These are phyloP conservation scores for Eulacestoma nigropectus DNA, from an alignment of 2,113 vertebrate genomes.

Conservation along the genomic window DNA sequence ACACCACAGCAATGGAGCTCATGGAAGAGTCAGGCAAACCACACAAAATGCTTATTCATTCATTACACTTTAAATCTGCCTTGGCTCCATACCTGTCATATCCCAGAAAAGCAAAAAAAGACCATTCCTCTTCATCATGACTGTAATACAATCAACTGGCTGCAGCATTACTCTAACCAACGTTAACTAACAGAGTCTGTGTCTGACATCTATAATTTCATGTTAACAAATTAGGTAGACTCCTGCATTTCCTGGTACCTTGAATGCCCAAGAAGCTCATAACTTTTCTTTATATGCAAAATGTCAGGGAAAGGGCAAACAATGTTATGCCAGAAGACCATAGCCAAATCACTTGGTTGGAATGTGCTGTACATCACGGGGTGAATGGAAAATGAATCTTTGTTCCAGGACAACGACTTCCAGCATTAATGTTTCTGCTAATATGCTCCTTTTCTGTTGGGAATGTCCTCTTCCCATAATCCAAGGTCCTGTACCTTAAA, in stretches of 20 bases:
- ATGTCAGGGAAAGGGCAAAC: slow-evolving; percentile 65
- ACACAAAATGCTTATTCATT: slow-evolving; percentile 44
- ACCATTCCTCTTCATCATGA: slow-evolving; percentile 66
- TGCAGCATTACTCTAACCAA: slow-evolving; percentile 61
- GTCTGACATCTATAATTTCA: slow-evolving; percentile 67
- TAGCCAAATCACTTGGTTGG: slow-evolving; percentile 62
- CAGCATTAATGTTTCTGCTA: slow-evolving; percentile 16
- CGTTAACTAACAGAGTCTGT: slow-evolving; percentile 55
- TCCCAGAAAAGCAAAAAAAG: slow-evolving; percentile 61
- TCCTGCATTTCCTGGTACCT: slow-evolving; percentile 65
- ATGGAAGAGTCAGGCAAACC: background rate
- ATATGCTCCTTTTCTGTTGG: background rate
- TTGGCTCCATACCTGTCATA: slow-evolving; percentile 48
- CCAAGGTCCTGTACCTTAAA: slow-evolving; percentile 20
- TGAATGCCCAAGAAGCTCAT: slow-evolving; percentile 61
- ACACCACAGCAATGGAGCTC: background rate
- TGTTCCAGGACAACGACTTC: slow-evolving; percentile 28
- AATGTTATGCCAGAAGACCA: slow-evolving; percentile 66
- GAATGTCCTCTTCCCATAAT: slow-evolving; percentile 16
- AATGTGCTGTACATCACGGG: slow-evolving; percentile 14
- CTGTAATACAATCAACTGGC: slow-evolving; percentile 65
- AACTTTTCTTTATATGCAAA: slow-evolving; percentile 66
- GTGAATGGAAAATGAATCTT: slow-evolving; percentile 53
- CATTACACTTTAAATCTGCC: slow-evolving; percentile 53
- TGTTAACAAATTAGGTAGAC: slow-evolving; percentile 63